A percentile compares a stretch with the other conserved stretches of the same genome.
phyloP scores from a whole-genome alignment of 2,888 invertebrate species.

The Osmoderma eremita region DNA sequence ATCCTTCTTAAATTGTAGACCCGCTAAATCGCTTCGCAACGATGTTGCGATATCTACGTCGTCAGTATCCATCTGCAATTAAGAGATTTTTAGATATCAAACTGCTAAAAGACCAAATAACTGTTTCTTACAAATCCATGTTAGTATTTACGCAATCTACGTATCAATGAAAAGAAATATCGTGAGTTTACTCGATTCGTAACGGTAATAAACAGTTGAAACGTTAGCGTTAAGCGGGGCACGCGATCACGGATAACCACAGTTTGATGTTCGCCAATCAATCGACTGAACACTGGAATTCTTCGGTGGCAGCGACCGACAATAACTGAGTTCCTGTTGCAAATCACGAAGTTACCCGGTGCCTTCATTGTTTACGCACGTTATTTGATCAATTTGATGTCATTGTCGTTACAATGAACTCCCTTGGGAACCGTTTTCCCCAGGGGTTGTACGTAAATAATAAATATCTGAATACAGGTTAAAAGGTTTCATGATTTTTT shows the following conservation, averaged over 20 bases:
- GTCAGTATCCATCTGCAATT: constrained; percentile 68
- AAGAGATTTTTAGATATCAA: constrained; percentile 4
- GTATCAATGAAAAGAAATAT: constrained; percentile 11
- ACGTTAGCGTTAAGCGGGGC: constrained; percentile 26
- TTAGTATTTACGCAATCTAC: not conserved
- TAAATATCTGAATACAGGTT: too few relatives aligned
- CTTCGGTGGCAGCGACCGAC: constrained; percentile 5
- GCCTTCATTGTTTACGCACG: constrained; percentile 35
- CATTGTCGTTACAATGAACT: constrained; percentile 16
- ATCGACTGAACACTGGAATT: constrained; percentile 40
- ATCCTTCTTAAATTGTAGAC: constrained; percentile 84
- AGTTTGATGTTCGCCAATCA: constrained; percentile 38
- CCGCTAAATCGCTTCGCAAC: constrained; percentile 85
- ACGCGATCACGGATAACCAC: constrained; percentile 38
- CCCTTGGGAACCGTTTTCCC: too few relatives aligned
- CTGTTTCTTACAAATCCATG: constrained; percentile 35
- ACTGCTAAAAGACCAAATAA: constrained; percentile 2
- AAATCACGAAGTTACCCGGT: constrained; percentile 25
- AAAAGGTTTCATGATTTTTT: too few relatives aligned
- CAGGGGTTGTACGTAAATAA: too few relatives aligned
- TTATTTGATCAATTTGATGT: constrained; percentile 42
- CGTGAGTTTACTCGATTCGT: too few relatives aligned
- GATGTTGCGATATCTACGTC: constrained; percentile 76
- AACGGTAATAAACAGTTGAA: too few relatives aligned
- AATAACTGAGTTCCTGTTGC: constrained; percentile 15